phyloP scores from a whole-genome alignment of 2,797 vertebrate genomes.

The Tamandua tetradactyla region DNA sequence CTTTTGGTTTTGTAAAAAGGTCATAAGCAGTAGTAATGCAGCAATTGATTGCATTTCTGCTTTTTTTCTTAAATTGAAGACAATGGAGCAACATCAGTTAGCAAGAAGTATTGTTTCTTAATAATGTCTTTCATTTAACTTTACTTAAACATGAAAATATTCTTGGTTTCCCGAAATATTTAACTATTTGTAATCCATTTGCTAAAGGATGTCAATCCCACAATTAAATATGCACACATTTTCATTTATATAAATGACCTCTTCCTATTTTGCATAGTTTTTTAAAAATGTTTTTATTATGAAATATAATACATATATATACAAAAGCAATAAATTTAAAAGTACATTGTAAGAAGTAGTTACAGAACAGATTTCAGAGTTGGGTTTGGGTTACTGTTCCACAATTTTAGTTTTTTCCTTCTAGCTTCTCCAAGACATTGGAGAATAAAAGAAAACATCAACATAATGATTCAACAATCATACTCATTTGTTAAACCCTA shows the following conservation, averaged over 20 bases:
- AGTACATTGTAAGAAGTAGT: no score
- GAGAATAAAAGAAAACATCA: no score
- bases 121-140: slow-evolving; percentile 55
- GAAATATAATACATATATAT: no score
- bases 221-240: not conserved
- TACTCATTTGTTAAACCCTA: no score
- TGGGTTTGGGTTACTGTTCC: no score
- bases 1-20: slow-evolving; percentile 53
- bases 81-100: slow-evolving; percentile 11
- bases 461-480: no score
- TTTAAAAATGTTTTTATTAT: no score
- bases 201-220: slow-evolving; percentile 52
- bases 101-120: slow-evolving; percentile 56
- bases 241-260: not conserved
- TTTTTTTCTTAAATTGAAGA: slow-evolving; percentile 64
- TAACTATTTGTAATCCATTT: slow-evolving; percentile 55
- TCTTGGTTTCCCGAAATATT: slow-evolving; percentile 57
- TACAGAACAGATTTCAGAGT: no score
- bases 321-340: no score
- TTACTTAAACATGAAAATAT: slow-evolving; percentile 62
- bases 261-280: slow-evolving; percentile 27
- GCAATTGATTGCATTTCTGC: slow-evolving; percentile 41
- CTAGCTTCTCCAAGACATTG: no score
- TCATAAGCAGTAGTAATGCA: not conserved
- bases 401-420: no score